Evolutionary conservation across 2,113 vertebrate genomes (phyloP), one percentile per base, ranked within the genome.

Genomic region (Tyto alba): DNA sequence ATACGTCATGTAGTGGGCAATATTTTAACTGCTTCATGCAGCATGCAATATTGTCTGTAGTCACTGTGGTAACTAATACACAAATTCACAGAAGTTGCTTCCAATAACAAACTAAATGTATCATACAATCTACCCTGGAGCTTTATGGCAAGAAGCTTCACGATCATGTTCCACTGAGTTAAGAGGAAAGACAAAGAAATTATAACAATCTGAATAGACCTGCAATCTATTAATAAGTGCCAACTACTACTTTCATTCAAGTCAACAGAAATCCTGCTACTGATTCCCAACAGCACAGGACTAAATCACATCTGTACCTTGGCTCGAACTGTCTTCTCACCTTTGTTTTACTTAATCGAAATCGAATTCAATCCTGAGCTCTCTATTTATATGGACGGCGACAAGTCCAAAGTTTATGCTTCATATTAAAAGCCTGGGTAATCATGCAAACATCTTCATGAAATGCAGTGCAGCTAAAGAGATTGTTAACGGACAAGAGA

Each of bases 101-200:
- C 90, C 86, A 97, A 34, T 86, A 97, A 94, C 81, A 95, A 97
- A 91, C 66, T 69, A 94, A 90, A 95, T 17, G 45, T 89, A 96
- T 92, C 89, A 22, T 25, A 48, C 43, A 73, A 90, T 88, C 90
- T 90, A 87, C 79, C 74, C 90, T 0, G 6, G 50, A 94, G 95
- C 80, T 93, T 92, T 92, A 94, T 77, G 84, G 89, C 85, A 94
- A 81, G 55, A 86, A 95, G 88, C 40, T 89, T 90, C 53, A 95
- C 3, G 23, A 96, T 81, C 59, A 55, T 0, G 0, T 96, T 88
- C 62, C 85, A 74, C 40, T 34, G 47, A 1, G 2, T 43, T 56
- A 66, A 55, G 68, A 77, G 64, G 52, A 78, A 89, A 92, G 62
- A 94, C 79, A 81, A 95, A 66, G 53, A 92, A 93, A 73, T 38